phyloP scores from a whole-genome alignment of 2,888 invertebrate species.

The Tuberolachnus salignus region DNA sequence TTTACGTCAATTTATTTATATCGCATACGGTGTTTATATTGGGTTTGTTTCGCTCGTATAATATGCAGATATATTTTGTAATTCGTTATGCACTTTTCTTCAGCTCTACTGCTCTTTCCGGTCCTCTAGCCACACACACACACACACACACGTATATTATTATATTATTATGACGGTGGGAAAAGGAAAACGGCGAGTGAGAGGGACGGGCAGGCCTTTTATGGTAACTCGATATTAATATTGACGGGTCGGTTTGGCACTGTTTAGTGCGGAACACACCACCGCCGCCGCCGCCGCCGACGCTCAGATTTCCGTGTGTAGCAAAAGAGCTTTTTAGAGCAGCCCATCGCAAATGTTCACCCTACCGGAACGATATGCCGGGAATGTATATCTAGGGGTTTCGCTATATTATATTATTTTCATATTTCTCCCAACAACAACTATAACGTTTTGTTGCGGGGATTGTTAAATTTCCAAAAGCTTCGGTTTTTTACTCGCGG shows the following conservation, averaged over 20 bases:
- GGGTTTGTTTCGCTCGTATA: conserved; percentile 6
- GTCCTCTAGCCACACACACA: neutral
- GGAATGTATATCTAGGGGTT: conserved; percentile 40
- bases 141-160: too few relatives aligned
- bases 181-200: neutral
- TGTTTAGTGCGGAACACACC: conserved; percentile 30
- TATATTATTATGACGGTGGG: neutral
- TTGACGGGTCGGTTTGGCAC: conserved; percentile 47
- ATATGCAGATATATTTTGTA: too few relatives aligned
- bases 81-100: conserved; percentile 22
- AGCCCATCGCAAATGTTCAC: conserved; percentile 14
- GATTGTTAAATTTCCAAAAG: conserved; percentile 42
- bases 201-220: conserved; percentile 1
- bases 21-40: neutral
- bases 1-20: neutral
- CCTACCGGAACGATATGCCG: conserved; percentile 49
- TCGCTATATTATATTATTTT: conserved; percentile 55
- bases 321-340: conserved; percentile 46
- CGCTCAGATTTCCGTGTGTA: conserved; percentile 14
- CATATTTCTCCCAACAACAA: conserved; percentile 38
- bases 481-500: neutral
- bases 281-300: neutral
- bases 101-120: neutral
- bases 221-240: conserved; percentile 48
- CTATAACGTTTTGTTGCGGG: conserved; percentile 19